phyloP scores from a whole-genome alignment of 2,113 vertebrate genomes.

The Uria aalge region DNA sequence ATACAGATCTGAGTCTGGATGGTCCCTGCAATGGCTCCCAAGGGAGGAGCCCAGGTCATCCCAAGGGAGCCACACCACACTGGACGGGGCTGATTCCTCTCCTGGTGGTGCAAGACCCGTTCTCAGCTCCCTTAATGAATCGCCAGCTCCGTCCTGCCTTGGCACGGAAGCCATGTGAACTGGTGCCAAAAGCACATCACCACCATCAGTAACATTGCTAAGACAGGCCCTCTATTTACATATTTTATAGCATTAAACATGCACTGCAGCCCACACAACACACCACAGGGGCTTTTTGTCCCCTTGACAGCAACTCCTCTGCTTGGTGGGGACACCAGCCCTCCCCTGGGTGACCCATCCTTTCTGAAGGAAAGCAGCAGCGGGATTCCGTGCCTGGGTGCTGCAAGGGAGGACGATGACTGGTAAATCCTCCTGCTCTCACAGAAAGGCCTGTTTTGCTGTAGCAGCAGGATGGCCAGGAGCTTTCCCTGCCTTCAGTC shows the following conservation, averaged over 20 bases:
- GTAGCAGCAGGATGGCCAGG: background rate
- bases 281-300: background rate
- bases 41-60: background rate
- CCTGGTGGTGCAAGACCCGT: background rate
- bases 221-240: constrained; percentile 19
- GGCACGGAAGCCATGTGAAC: background rate
- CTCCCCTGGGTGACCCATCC: background rate
- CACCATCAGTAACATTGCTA: background rate
- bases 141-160: background rate
- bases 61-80: background rate
- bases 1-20: background rate
- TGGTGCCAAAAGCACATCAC: constrained; percentile 2
- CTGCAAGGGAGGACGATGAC: background rate
- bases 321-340: background rate
- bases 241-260: constrained; percentile 14
- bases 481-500: background rate
- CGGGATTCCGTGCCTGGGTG: background rate
- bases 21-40: background rate
- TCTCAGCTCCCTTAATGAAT: background rate
- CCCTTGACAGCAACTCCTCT: background rate
- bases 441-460: background rate
- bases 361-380: background rate
- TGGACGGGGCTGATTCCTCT: background rate
- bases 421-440: background rate
- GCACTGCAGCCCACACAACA: background rate